Percentiles rank a stretch among this genome's conserved stretches.
Conservation (phyloP, 2,797 vertebrate genomes). For the Argyrosomus regius region DNA sequence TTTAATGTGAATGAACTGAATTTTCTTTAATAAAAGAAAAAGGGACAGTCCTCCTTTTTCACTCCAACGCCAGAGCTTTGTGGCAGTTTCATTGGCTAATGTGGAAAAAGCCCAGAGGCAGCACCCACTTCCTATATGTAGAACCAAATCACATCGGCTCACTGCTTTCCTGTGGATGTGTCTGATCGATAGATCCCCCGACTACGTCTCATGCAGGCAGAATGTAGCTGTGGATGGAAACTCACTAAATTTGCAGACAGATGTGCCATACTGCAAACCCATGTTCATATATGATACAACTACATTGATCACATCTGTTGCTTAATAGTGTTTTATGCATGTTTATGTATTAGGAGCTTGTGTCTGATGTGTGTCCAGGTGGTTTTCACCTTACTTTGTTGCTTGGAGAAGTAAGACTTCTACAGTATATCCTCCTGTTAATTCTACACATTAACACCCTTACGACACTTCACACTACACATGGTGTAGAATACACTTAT, state of each 20-base stretch:
- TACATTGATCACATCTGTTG: slow-evolving; percentile 39
- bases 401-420: background rate
- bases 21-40: slow-evolving; percentile 33
- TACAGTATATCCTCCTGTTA: background rate
- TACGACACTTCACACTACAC: background rate
- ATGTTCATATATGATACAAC: slow-evolving; percentile 33
- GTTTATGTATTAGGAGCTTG: slow-evolving; percentile 21
- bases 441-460: slow-evolving; percentile 30
- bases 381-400: background rate
- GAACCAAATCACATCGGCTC: slow-evolving; percentile 81
- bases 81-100: slow-evolving; percentile 81
- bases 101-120: slow-evolving; percentile 86
- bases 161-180: slow-evolving; percentile 69
- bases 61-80: slow-evolving; percentile 55
- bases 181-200: slow-evolving; percentile 77
- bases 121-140: slow-evolving; percentile 77
- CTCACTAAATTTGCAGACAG: slow-evolving; percentile 54
- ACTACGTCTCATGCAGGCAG: slow-evolving; percentile 65
- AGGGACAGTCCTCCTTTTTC: slow-evolving; percentile 25
- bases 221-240: slow-evolving; percentile 67
- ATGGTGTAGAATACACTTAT: slow-evolving; percentile 22
- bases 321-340: slow-evolving; percentile 30
- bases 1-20: slow-evolving; percentile 5
- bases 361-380: background rate
- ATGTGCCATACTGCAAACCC: slow-evolving; percentile 43